Conservation (phyloP, 2,113 vertebrate species). For the Zapornia atra region DNA sequence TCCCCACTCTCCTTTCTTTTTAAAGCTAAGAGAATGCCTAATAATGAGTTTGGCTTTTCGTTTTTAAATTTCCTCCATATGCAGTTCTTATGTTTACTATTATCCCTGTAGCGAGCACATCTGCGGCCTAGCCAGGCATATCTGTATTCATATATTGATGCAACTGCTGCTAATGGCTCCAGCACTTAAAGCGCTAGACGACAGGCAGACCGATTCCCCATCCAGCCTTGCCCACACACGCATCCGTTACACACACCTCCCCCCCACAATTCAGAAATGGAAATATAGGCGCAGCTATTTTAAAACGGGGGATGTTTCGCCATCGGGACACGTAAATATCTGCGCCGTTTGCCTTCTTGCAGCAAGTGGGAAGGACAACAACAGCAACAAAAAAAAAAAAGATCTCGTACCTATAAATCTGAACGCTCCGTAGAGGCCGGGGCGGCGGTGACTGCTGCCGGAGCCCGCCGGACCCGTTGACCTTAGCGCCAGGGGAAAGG, state of each 20-base stretch:
- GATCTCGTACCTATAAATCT: background rate
- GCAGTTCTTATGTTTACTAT: background rate
- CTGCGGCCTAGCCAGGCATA: conserved; percentile 18
- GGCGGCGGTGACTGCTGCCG: background rate
- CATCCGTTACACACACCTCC: background rate
- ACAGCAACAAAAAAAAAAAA: background rate
- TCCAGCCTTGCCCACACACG: background rate
- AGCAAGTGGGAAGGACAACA: background rate
- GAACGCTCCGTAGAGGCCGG: background rate
- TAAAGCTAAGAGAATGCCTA: rapidly evolving
- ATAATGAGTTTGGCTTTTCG: background rate
- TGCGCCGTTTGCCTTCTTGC: background rate
- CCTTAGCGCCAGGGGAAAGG: background rate
- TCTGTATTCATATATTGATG: conserved; percentile 28
- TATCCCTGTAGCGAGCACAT: background rate
- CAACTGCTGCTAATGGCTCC: conserved; percentile 29
- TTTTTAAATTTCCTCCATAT: background rate
- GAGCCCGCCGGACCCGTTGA: background rate
- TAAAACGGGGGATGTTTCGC: background rate
- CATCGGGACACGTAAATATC: background rate
- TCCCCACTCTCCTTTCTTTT: no score
- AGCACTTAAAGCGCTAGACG: background rate
- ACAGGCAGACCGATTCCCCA: background rate
- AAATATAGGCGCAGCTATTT: background rate
- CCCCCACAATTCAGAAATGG: background rate